phyloP scores from a whole-genome alignment of 2,797 vertebrate genomes.

The Chelmon rostratus region DNA sequence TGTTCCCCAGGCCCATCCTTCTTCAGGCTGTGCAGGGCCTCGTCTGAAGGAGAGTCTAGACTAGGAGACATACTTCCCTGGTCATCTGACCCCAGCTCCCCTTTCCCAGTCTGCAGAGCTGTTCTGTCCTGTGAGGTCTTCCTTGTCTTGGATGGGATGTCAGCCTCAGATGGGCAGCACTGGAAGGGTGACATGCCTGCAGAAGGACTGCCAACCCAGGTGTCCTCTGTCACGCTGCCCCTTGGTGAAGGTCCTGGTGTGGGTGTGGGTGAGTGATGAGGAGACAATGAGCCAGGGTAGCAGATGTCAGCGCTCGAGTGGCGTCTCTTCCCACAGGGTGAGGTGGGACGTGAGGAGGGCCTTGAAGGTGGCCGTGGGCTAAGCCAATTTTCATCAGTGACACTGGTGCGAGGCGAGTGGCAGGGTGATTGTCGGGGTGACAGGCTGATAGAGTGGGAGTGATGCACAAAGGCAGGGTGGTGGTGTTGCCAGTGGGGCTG shows the following conservation, averaged over 20 bases:
- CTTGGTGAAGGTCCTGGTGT: constrained; percentile 97
- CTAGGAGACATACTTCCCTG: constrained; percentile 91
- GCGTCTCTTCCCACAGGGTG: constrained; percentile 96
- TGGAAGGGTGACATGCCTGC: constrained; percentile 92
- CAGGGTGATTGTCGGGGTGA: constrained; percentile 97
- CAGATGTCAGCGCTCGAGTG: constrained; percentile 98
- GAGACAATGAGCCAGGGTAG: constrained; percentile 92
- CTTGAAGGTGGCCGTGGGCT: constrained; percentile 95
- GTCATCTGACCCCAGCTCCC: constrained; percentile 91
- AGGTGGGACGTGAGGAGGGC: constrained; percentile 96
- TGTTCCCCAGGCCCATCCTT: constrained; percentile 95
- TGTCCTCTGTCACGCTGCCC: constrained; percentile 97
- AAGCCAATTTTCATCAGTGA: constrained; percentile 99
- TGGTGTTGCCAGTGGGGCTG: constrained; percentile 90
- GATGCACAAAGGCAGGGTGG: constrained; percentile 78
- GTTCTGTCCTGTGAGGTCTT: constrained; percentile 98
- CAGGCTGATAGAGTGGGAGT: constrained; percentile 86
- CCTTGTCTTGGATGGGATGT: constrained; percentile 97
- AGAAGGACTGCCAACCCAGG: constrained; percentile 91
- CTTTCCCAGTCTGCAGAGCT: constrained; percentile 89
- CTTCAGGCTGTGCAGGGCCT: constrained; percentile 90
- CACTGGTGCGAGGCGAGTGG: constrained; percentile 96
- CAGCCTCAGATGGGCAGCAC: constrained; percentile 93
- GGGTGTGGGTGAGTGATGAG: constrained; percentile 95
- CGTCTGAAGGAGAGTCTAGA: constrained; percentile 92